phyloP scores from a whole-genome alignment of 2,797 vertebrate genomes.

The Alcedo quadribrachys region DNA sequence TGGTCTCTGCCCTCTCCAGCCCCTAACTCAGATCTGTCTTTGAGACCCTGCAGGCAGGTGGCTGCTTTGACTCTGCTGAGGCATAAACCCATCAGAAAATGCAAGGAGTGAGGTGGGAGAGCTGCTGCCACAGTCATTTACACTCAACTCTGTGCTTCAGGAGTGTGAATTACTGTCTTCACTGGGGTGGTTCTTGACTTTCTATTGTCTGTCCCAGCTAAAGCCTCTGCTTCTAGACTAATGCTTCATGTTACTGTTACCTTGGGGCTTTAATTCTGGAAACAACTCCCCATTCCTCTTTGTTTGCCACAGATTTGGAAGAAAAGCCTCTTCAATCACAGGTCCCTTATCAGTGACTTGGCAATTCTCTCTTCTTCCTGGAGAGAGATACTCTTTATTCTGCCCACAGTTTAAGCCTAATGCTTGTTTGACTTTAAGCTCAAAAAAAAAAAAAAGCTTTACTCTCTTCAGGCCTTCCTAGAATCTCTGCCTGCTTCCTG shows the following conservation, averaged over 20 bases:
- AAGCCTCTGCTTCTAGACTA: not conserved
- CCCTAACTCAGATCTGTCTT: not conserved
- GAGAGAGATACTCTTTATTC: not conserved
- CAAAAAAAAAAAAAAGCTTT: not conserved
- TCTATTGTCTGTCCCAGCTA: not conserved
- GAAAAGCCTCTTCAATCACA: not conserved
- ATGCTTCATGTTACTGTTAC: not conserved
- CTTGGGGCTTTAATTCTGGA: not conserved
- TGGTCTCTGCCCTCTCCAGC: not conserved
- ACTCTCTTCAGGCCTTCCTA: not conserved
- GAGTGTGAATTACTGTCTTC: not conserved
- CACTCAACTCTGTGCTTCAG: not conserved
- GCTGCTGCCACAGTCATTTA: not conserved
- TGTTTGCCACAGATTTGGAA: not conserved
- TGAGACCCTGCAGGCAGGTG: not conserved
- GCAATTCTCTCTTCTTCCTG: not conserved
- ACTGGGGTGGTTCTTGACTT: not conserved
- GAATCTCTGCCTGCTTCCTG: not conserved
- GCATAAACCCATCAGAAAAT: not conserved
- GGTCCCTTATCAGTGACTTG: not conserved
- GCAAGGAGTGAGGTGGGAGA: not conserved
- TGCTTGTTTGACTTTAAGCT: not conserved
- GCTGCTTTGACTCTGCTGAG: not conserved
- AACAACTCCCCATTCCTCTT: not conserved
- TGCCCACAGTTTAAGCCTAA: not conserved